Conservation (phyloP, 1,140 invertebrate genomes). For the Drosophila pseudoananassae region DNA sequence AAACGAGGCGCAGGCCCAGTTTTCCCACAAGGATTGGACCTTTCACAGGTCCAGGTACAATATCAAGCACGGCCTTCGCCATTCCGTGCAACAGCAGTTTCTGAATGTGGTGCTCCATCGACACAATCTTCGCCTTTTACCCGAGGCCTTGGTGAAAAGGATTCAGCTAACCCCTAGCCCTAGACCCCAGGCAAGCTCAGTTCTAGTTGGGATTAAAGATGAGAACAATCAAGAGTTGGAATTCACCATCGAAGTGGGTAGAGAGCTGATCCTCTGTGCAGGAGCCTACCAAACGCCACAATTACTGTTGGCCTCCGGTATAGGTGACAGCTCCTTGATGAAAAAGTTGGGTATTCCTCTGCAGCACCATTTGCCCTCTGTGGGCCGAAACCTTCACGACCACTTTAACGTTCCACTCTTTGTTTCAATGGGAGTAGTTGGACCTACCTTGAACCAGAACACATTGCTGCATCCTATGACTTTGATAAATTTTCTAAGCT, state of each 20-base stretch:
- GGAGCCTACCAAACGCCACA: constrained; percentile 90
- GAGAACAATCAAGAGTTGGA: constrained; percentile 68
- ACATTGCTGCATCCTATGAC: constrained; percentile 86
- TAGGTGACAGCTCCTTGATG: constrained; percentile 86
- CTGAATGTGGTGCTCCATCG: constrained; percentile 87
- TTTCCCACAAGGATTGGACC: constrained; percentile 84
- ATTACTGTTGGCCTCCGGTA: constrained; percentile 89
- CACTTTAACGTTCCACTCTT: constrained; percentile 90
- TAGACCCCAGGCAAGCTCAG: constrained; percentile 35
- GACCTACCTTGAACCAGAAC: constrained; percentile 86
- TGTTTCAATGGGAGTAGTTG: constrained; percentile 87
- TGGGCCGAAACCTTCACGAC: constrained; percentile 89
- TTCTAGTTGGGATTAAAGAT: constrained; percentile 70
- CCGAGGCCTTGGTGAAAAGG: constrained; percentile 87
- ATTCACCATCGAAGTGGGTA: constrained; percentile 85
- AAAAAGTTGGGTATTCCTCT: constrained; percentile 85
- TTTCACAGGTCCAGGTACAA: constrained; percentile 86
- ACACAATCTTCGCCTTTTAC: constrained; percentile 89
- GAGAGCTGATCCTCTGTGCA: constrained; percentile 89
- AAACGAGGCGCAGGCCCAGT: constrained; percentile 83
- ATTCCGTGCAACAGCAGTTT: constrained; percentile 88
- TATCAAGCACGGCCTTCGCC: constrained; percentile 88
- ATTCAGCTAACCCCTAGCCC: constrained; percentile 73
- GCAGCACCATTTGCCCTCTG: constrained; percentile 85
- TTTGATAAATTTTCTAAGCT: constrained; percentile 87